These are phyloP conservation scores for Drosophila guanche DNA, from an alignment of 1,140 invertebrate genomes.

Conservation along the genomic window DNA sequence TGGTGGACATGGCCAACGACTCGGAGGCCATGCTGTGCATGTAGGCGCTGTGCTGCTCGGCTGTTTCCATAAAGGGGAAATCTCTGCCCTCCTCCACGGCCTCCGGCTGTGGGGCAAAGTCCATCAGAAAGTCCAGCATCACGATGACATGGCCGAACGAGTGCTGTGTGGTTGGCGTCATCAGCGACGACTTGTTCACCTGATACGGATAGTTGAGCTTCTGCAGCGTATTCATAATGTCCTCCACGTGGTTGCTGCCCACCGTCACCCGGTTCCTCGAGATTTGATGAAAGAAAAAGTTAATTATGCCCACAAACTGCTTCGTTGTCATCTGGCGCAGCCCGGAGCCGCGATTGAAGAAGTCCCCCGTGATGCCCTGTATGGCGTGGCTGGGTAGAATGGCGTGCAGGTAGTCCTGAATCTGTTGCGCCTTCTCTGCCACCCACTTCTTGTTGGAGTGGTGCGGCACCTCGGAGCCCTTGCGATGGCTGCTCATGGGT, in stretches of 20 bases:
- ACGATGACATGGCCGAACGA: slow-evolving; percentile 79
- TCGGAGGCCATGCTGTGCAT: slow-evolving; percentile 48
- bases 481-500: slow-evolving; percentile 11
- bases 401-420: slow-evolving; percentile 61
- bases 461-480: neutral
- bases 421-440: slow-evolving; percentile 61
- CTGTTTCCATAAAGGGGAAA: slow-evolving; percentile 60
- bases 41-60: slow-evolving; percentile 48
- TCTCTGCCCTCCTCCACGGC: slow-evolving; percentile 38
- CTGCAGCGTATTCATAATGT: slow-evolving; percentile 64
- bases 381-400: slow-evolving; percentile 13
- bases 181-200: slow-evolving; percentile 76
- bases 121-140: slow-evolving; percentile 73
- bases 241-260: slow-evolving; percentile 71
- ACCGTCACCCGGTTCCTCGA: slow-evolving; percentile 61
- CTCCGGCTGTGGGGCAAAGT: slow-evolving; percentile 53
- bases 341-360: slow-evolving; percentile 50
- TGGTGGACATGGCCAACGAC: slow-evolving; percentile 37
- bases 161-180: slow-evolving; percentile 73
- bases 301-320: slow-evolving; percentile 72
- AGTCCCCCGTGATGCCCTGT: slow-evolving; percentile 43
- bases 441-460: slow-evolving; percentile 79
- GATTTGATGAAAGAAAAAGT: slow-evolving; percentile 62
- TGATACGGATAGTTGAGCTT: slow-evolving; percentile 74
- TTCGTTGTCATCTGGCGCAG: slow-evolving; percentile 77